Evolutionary conservation across 2,888 invertebrate species (phyloP), one percentile per base, ranked within the genome.

Genomic region (Drosophila birchii): DNA sequence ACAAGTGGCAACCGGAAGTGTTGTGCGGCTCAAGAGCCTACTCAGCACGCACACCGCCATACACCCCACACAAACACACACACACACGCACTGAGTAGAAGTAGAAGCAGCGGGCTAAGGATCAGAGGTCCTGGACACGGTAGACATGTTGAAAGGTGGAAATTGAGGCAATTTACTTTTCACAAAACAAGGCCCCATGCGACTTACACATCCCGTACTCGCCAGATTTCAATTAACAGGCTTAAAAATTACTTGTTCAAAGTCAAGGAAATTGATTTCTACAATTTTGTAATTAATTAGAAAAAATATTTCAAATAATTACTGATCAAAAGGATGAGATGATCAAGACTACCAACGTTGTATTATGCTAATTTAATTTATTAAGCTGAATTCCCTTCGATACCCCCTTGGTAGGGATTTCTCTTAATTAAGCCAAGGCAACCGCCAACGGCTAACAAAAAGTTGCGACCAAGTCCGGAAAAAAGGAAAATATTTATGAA

Each of bases 61-160:
- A 18, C 18, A 34, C 38, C 34, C 47, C 49, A 44, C 43, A 44
- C 44, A 7, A n/a, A 49, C 44, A 53, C 60, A 43, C 56, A 41
- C 55, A 23, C 23, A 16, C 44, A 23, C 44, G 12, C 32, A 20
- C 26, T 2, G 23, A 39, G 23, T 18, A 41, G 1, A 39, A 71
- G 41, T 5, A 23, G 45, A 32, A 34, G 56, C 16, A 53, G 23
- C 49, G 32, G 32, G 20, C 51, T 20, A 54, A 55, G 67, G 54
- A 68, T 68, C 51, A n/a, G 71, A 47, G 51, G 51, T 54, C 58
- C 47, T 59, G 66, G 76, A 86, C 78, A 79, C 73, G 67, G 68
- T 86, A 86, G 82, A 87, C 83, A 89, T 89, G 86, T 87, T 89
- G 85, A 89, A 85, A 86, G 88, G 72, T 86, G 85, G 85, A 89